A percentile compares a stretch with the other conserved stretches of the same genome.
These are phyloP conservation scores for Caenorhabditis latens DNA, from an alignment of 1,140 invertebrate species.

Conservation along the genomic window DNA sequence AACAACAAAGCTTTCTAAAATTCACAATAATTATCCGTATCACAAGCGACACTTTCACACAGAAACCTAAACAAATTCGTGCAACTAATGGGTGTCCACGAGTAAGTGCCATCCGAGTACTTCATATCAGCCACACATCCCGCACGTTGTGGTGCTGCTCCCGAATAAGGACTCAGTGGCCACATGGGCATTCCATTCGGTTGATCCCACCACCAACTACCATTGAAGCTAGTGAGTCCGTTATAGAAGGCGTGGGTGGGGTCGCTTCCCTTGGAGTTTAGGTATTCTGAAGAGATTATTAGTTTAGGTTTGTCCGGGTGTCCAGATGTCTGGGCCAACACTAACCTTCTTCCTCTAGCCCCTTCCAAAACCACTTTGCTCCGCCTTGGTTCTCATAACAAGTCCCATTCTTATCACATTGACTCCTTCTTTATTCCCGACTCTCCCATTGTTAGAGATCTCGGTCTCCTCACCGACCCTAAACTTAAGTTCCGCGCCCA, in stretches of 20 bases:
- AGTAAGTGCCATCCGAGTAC: conserved; percentile 10
- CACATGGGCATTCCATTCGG: conserved; percentile 7
- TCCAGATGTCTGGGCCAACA: no score
- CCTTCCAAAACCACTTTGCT: no score
- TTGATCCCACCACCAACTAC: conserved; percentile 40
- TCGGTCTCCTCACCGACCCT: no score
- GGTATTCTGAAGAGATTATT: conserved; percentile 5
- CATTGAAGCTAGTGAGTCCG: conserved; percentile 12
- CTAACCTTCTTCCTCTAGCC: no score
- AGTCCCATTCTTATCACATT: no score
- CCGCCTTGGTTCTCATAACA: no score
- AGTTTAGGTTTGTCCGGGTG: background rate
- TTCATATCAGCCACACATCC: conserved; percentile 43
- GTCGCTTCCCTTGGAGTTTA: conserved; percentile 32
- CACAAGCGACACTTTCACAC: conserved; percentile 13
- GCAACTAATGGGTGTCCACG: conserved; percentile 41
- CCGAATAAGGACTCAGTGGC: background rate
- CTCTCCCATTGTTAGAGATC: no score
- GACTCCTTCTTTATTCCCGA: no score
- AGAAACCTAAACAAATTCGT: conserved; percentile 2
- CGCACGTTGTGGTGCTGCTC: background rate
- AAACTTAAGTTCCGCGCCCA: no score
- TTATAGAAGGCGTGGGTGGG: conserved; percentile 10
- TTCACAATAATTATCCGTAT: conserved; percentile 49
- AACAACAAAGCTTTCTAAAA: no score